Base-by-base conservation (phyloP, 2,113 vertebrate genomes). In the Megalops atlanticus region DNA sequence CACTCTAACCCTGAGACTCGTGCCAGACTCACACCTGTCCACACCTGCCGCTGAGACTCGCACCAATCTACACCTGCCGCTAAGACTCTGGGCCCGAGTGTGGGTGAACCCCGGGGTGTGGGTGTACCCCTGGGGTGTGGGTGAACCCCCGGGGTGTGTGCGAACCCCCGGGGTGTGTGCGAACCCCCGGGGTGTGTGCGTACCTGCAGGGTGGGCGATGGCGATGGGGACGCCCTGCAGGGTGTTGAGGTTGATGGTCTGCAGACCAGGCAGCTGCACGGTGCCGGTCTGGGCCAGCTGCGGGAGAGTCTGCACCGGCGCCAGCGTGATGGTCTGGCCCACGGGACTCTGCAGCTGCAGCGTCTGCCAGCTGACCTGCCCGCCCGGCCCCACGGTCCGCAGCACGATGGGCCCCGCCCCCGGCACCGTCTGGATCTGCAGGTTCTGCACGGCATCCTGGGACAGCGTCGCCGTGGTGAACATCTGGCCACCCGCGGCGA, bases 341-440 rank as follows among this genome's bases (percentile, higher is more conserved):
- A 95, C 86, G 0, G 97, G 95, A 88, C 94, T 98, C 89, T 98
- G 97, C 84, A 99, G 92, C 92, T 99, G 98, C 86, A 99, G 94
- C 64, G 97, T 97, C 84, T 99, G 98, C 97, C 97, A 99, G 91
- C 95, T 98, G 80, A 99, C 94, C 88, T 99, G 97, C 78, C 98
- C 98, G 14, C 97, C 97, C 27, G 97, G 96, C 6, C 95, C 95
- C 27, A 99, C 93, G 0, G 97, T 97, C 78, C 97, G 96, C 89
- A 99, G 94, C 82, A 98, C 93, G 89, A 99, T 96, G 71, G 97
- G 95, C 11, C 96, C 94, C 0, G 96, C 92, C 85, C 96, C 98
- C 54, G 96, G 95, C 84, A 99, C 91, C 11, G 95, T 90, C 40
- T 96, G 95, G 81, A 99, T 94, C 90, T 99, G 98, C 54, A 99